A percentile compares a stretch with the other conserved stretches of the same genome.
Evolutionary conservation across 2,888 invertebrate species (phyloP).

Genomic region (Drosophila imparisetae): DNA sequence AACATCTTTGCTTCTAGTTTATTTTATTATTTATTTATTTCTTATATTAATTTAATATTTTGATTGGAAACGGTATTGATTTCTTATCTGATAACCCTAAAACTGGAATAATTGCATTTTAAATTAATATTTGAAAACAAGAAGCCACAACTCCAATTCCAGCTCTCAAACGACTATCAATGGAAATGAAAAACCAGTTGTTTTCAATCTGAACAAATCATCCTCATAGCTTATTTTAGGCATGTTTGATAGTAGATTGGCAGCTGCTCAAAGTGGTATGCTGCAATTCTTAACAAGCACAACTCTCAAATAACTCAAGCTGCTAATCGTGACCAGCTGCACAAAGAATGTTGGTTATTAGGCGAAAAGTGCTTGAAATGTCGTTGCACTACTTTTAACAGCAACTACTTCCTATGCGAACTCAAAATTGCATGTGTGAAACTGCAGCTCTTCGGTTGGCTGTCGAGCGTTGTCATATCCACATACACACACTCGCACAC

Average conservation of each 20-base stretch:
- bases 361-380: slow-evolving; percentile 29
- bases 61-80: neutral
- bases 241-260: neutral
- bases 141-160: neutral
- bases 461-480: slow-evolving; percentile 33
- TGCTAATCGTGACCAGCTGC: slow-evolving; percentile 7
- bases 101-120: neutral
- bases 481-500: slow-evolving; percentile 14
- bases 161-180: neutral
- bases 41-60: neutral
- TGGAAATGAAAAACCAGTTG: neutral
- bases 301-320: slow-evolving; percentile 5
- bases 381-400: slow-evolving; percentile 37
- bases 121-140: neutral
- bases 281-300: neutral
- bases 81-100: neutral
- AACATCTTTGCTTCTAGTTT: neutral
- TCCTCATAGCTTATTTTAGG: neutral
- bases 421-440: slow-evolving; percentile 26
- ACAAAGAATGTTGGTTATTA: slow-evolving; percentile 12
- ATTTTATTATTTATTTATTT: too few species aligned
- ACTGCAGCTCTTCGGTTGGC: slow-evolving; percentile 34
- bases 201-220: neutral
- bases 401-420: slow-evolving; percentile 41
- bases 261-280: neutral